These are phyloP conservation scores for Nomada goodeniana DNA, from an alignment of 2,888 invertebrate species.

Conservation along the genomic window DNA sequence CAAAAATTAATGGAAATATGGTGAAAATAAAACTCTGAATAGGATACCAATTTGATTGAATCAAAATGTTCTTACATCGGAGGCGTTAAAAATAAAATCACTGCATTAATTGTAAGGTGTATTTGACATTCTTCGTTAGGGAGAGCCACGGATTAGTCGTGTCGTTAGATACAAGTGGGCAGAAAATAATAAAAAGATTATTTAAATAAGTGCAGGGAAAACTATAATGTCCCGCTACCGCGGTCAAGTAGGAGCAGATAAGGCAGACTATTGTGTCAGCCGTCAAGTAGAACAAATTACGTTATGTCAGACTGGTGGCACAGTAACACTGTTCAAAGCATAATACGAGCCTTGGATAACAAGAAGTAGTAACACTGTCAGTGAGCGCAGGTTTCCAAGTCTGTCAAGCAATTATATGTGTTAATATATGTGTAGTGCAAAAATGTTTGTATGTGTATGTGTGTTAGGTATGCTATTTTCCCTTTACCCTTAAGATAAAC, in stretches of 20 bases:
- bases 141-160: too few relatives aligned
- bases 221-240: not conserved
- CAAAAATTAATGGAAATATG: too few relatives aligned
- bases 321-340: constrained; percentile 32
- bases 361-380: constrained; percentile 15
- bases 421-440: not conserved
- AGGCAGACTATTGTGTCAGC: constrained; percentile 33
- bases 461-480: not conserved
- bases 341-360: not conserved
- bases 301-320: constrained; percentile 52
- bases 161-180: not conserved
- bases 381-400: not conserved
- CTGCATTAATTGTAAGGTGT: too few relatives aligned
- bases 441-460: not conserved
- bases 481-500: not conserved
- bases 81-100: not conserved
- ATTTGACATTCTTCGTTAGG: too few relatives aligned
- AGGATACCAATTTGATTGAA: too few relatives aligned
- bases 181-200: not conserved
- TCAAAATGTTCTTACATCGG: too few relatives aligned
- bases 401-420: constrained; percentile 13
- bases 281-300: constrained; percentile 59
- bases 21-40: too few relatives aligned
- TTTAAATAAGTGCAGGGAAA: not conserved
- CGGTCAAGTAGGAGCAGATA: not conserved